These are phyloP conservation scores for Chelidonichthys spinosus DNA, from an alignment of 2,797 vertebrate genomes.

Conservation along the genomic window DNA sequence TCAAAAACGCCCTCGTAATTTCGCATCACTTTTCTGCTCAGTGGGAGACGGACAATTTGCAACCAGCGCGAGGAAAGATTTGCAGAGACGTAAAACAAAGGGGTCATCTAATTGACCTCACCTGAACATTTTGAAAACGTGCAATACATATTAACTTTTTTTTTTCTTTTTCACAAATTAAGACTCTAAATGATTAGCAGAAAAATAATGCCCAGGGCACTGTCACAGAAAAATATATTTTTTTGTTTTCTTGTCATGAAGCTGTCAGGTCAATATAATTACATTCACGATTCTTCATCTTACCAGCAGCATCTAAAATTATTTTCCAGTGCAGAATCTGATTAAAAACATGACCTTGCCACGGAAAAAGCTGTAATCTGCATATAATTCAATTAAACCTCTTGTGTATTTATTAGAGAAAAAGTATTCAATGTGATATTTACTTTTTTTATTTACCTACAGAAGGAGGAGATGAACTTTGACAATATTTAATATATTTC, in stretches of 20 bases:
- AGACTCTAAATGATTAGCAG: not conserved
- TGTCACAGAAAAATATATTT: not conserved
- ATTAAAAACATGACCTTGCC: constrained; percentile 38
- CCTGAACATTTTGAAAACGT: constrained; percentile 6
- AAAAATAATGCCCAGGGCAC: too few species aligned
- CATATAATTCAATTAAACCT: not conserved
- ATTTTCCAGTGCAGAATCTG: constrained; percentile 8
- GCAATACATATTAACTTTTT: not conserved
- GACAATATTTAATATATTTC: not conserved
- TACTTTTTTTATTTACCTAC: too few species aligned
- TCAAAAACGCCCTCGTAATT: constrained; percentile 29
- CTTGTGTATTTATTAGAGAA: too few species aligned
- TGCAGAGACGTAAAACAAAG: constrained; percentile 26
- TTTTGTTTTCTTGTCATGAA: too few species aligned
- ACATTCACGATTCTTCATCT: constrained; percentile 6
- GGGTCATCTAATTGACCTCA: not conserved
- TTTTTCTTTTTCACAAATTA: not conserved
- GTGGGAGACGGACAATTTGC: constrained; percentile 15
- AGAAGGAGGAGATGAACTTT: not conserved
- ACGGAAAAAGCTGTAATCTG: constrained; percentile 18
- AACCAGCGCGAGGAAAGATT: constrained; percentile 25
- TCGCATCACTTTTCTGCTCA: constrained; percentile 23
- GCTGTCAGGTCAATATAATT: constrained; percentile 12
- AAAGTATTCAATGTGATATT: too few species aligned
- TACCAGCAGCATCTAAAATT: constrained; percentile 3